Evolutionary conservation across 2,888 invertebrate genomes (phyloP), one percentile per base, ranked within the genome.

Genomic region (Scrobipalpa costella): DNA sequence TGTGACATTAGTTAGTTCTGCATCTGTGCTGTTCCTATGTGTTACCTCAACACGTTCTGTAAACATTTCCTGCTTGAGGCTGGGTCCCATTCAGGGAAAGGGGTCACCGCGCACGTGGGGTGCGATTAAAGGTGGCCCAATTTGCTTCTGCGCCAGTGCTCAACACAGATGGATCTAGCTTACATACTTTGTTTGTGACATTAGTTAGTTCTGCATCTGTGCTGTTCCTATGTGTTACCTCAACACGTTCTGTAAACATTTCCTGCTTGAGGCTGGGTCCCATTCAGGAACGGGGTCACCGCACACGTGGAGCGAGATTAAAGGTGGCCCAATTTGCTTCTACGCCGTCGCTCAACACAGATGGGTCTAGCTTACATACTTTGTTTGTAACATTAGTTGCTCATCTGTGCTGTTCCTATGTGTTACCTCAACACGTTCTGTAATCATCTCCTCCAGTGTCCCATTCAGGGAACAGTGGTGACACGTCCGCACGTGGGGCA

Each of bases 51-150:
- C 15, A 19, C 33, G n/a, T 55, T 55, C 15, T 33, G 55, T 55
- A 34, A 55, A 34, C 55, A 27, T 55, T 2, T 27, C 27, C n/a
- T n/a, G n/a, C n/a, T 21, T 7, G 8, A 36, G 6, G 9, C 21
- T 9, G 19, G 13, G 52, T 52, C 52, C 38, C 38, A 58, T 58
- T 38, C 38, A n/a, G 15, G 19, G 9, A 40, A 40, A 9, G 33
- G 21, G 40, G 40, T 58, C 58, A 27, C 21, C 19, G 38, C 38
- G 40, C 58, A 38, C 58, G 38, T 58, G 61, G 33, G 49, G 61
- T 38, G n/a, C 27, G 59, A 63, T 63, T 59, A 63, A 63, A 63
- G 50, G 59, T 59, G 49, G 40, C 40, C 47, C 47, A 60, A 49
- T 49, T 47, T 7, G 13, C 27, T 27, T 27, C 27, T 27, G 27